Conservation (phyloP, 35 echinoderm and acorn worm species). For the Nesometra sesokonis region DNA sequence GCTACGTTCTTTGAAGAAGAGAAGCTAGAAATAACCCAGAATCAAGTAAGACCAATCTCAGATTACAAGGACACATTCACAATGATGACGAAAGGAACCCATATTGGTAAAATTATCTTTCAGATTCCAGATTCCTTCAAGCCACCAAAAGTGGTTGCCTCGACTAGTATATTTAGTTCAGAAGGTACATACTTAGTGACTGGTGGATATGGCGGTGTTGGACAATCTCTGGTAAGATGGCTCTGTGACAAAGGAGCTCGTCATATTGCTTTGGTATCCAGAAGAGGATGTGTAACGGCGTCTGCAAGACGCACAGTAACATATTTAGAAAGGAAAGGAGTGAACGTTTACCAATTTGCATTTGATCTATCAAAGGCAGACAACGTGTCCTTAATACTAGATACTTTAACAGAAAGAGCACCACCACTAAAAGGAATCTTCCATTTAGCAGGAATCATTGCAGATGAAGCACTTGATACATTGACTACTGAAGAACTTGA, state of each 20-base stretch:
- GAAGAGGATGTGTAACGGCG: neutral
- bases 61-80: too few species aligned
- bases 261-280: slow-evolving; percentile 50
- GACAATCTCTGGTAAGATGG: slow-evolving; percentile 53
- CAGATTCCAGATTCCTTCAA: neutral
- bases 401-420: neutral
- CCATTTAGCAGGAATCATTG: slow-evolving; percentile 28
- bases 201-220: slow-evolving; percentile 46
- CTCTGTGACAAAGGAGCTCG: slow-evolving; percentile 47
- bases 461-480: slow-evolving; percentile 9
- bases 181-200: slow-evolving; percentile 65
- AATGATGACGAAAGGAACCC: slow-evolving; percentile 17
- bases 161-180: slow-evolving; percentile 25
- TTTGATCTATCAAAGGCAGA: neutral
- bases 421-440: slow-evolving; percentile 52
- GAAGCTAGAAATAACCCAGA: slow-evolving; percentile 17
- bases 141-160: neutral
- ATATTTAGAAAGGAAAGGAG: slow-evolving; percentile 33
- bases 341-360: slow-evolving; percentile 20
- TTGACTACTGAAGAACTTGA: neutral
- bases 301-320: slow-evolving; percentile 16
- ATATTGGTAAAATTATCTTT: slow-evolving; percentile 32
- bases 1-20: slow-evolving; percentile 9
- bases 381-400: neutral
- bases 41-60: neutral